Percentiles rank a stretch among this genome's conserved stretches.
Conservation (phyloP, 64 coral and sea anemone species). For the Montipora sp. region DNA sequence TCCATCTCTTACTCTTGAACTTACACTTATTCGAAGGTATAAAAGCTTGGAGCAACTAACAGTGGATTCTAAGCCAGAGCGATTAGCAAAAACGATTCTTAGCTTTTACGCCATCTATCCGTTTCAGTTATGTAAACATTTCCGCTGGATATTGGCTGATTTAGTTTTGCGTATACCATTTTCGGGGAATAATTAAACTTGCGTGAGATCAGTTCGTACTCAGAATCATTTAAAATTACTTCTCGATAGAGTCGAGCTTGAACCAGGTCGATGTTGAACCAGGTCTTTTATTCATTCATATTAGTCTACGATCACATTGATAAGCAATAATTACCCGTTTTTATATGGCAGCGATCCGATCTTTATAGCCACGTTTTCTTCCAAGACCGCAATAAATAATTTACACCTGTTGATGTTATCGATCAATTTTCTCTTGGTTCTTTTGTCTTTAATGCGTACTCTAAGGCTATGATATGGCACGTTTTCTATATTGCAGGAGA, state of each 20-base stretch:
- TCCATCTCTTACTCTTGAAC: too few species aligned
- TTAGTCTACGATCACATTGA: background rate
- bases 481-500: background rate
- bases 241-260: background rate
- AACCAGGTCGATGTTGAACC: background rate
- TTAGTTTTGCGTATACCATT: too few species aligned
- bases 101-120: too few species aligned
- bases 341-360: background rate
- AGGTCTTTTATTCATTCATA: background rate
- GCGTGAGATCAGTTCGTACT: background rate
- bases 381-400: background rate
- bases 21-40: too few species aligned
- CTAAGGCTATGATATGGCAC: background rate
- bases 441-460: background rate
- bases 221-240: background rate
- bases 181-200: too few species aligned
- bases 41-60: too few species aligned
- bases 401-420: conserved; percentile 8
- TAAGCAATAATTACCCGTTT: background rate
- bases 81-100: too few species aligned
- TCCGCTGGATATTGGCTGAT: too few species aligned
- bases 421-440: background rate
- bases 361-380: background rate
- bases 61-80: too few species aligned
- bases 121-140: too few species aligned